Evolutionary conservation across 2,888 invertebrate species (phyloP).

Genomic region (Mesochorus sp.): DNA sequence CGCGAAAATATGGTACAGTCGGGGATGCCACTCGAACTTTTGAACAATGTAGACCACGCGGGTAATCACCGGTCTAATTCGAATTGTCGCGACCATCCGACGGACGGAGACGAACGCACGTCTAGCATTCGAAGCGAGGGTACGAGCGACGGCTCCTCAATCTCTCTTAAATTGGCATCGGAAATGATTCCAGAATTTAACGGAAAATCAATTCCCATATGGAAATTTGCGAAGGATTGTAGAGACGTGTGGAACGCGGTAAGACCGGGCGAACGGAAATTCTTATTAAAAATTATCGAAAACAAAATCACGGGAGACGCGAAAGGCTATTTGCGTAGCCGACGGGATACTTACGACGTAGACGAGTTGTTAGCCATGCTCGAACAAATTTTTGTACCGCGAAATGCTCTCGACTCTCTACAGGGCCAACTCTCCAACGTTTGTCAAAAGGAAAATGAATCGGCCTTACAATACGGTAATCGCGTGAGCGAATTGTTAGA

Average conservation of each 20-base stretch:
- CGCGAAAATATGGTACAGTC: too few species aligned
- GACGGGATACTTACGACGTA: constrained; percentile 9
- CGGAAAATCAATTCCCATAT: too few species aligned
- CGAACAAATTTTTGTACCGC: constrained; percentile 21
- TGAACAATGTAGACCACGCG: too few species aligned
- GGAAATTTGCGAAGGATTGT: too few species aligned
- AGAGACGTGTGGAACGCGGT: constrained; percentile 19
- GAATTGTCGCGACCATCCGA: too few species aligned
- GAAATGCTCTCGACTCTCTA: constrained; percentile 1
- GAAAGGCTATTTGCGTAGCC: not conserved
- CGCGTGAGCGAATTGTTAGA: constrained; percentile 31
- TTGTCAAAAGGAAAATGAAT: constrained; percentile 11
- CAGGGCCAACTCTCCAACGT: constrained; percentile 10
- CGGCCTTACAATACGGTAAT: constrained; percentile 32
- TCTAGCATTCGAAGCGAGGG: not conserved
- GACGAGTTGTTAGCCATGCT: constrained; percentile 18
- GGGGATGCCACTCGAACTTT: too few species aligned
- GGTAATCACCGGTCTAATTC: too few species aligned
- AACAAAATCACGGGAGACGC: constrained; percentile 32
- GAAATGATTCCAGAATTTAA: constrained; percentile 34
- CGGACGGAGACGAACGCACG: not conserved
- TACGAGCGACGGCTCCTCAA: too few species aligned
- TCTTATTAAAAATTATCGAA: constrained; percentile 17
- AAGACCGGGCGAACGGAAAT: not conserved
- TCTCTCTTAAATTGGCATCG: constrained; percentile 26